Evolutionary conservation across 2,888 invertebrate species (phyloP).

Genomic region (Fragum whitleyi): DNA sequence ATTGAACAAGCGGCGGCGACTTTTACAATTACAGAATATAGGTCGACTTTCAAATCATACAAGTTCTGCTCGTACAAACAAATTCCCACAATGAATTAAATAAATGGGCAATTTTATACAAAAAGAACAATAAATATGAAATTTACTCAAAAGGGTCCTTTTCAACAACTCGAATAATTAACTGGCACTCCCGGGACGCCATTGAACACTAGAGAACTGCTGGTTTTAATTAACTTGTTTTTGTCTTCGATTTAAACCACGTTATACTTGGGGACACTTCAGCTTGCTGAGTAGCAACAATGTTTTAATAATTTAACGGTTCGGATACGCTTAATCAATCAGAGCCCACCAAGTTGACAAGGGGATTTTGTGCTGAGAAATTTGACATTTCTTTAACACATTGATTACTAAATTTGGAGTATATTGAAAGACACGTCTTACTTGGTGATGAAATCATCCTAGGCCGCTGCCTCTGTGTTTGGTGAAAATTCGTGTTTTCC

Average conservation of each 20-base stretch:
- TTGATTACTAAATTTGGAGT: too few relatives aligned
- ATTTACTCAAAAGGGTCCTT: not conserved
- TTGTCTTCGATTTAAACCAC: slow-evolving; percentile 32
- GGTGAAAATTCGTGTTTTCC: too few relatives aligned
- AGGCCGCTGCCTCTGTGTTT: too few relatives aligned
- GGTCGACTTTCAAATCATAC: too few relatives aligned
- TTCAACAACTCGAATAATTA: slow-evolving; percentile 26
- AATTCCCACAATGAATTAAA: too few relatives aligned
- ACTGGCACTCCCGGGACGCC: not conserved
- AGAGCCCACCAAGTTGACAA: not conserved
- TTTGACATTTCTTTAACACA: too few relatives aligned
- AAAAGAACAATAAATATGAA: not conserved
- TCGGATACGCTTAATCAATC: slow-evolving; percentile 13
- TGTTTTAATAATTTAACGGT: slow-evolving; percentile 22
- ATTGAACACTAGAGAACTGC: slow-evolving; percentile 19
- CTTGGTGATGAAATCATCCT: too few relatives aligned
- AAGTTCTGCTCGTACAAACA: too few relatives aligned
- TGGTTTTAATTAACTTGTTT: slow-evolving; percentile 39
- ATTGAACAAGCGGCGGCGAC: too few relatives aligned
- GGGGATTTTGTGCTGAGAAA: not conserved
- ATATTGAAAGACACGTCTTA: too few relatives aligned
- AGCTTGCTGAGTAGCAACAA: slow-evolving; percentile 10
- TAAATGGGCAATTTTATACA: not conserved
- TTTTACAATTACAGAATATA: too few relatives aligned
- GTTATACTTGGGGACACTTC: not conserved